Conservation (phyloP, 1,140 invertebrate species). For the Lineus longissimus region DNA sequence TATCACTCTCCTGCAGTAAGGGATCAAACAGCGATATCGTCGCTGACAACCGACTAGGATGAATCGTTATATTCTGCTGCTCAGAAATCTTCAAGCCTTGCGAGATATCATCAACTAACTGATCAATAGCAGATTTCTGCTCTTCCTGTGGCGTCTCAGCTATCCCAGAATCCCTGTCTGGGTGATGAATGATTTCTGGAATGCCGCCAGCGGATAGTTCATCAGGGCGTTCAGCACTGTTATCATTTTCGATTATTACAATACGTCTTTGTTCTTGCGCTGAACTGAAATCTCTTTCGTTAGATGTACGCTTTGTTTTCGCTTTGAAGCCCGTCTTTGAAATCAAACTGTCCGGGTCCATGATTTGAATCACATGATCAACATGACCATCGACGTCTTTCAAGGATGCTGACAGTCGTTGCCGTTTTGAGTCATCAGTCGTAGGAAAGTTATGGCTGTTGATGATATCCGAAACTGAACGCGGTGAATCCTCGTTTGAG, state of each 20-base stretch:
- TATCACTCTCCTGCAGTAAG: conserved; percentile 22
- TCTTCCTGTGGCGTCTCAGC: background rate
- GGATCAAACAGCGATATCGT: conserved; percentile 44
- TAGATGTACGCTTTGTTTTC: background rate
- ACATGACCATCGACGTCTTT: too few relatives aligned
- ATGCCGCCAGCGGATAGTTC: background rate
- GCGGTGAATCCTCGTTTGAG: too few relatives aligned
- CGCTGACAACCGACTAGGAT: conserved; percentile 40
- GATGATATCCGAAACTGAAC: too few relatives aligned
- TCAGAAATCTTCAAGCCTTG: conserved; percentile 34
- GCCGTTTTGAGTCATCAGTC: too few relatives aligned
- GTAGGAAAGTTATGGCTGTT: too few relatives aligned
- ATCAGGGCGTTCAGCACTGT: background rate
- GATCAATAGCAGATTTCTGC: background rate
- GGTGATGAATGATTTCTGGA: background rate
- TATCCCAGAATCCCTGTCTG: background rate
- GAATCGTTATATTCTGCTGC: conserved; percentile 42
- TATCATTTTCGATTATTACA: background rate
- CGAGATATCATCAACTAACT: background rate
- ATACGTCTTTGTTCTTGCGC: too few relatives aligned
- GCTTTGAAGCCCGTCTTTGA: background rate
- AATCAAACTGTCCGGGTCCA: too few relatives aligned
- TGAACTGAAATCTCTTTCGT: background rate
- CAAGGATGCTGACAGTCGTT: too few relatives aligned
- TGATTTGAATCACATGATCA: too few relatives aligned